Evolutionary conservation across 2,888 invertebrate genomes (phyloP).

Genomic region (Athrips mouffetella): DNA sequence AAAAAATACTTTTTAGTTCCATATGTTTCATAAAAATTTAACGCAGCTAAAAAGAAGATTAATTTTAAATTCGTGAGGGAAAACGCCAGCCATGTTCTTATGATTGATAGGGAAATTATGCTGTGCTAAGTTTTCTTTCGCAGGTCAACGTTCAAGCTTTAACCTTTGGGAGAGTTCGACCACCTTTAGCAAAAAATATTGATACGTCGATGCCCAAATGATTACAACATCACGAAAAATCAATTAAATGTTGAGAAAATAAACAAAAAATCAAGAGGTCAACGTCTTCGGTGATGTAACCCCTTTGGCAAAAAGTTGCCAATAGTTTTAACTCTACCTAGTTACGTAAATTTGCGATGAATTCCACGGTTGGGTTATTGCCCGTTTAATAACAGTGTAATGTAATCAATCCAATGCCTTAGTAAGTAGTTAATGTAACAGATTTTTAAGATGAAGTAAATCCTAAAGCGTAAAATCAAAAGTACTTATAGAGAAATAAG

Average conservation of each 20-base stretch:
- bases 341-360: constrained; percentile 12
- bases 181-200: constrained; percentile 23
- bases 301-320: constrained; percentile 17
- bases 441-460: no score
- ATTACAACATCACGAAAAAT: constrained; percentile 27
- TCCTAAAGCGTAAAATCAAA: no score
- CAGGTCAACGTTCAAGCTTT: constrained; percentile 1
- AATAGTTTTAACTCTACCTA: constrained; percentile 4
- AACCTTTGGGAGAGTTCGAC: constrained; percentile 26
- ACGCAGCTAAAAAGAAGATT: constrained; percentile 18
- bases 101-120: not conserved
- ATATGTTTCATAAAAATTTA: no score
- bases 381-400: constrained; percentile 7
- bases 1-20: no score
- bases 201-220: constrained; percentile 6
- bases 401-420: constrained; percentile 2
- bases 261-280: constrained; percentile 33
- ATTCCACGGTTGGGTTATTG: not conserved
- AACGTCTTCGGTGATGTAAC: constrained; percentile 34
- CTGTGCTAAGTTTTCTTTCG: not conserved
- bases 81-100: not conserved
- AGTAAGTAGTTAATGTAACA: no score
- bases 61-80: constrained; percentile 10
- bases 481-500: no score
- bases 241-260: constrained; percentile 32